Evolutionary conservation across 2,113 vertebrate species (phyloP).

Genomic region (Pseudorectes ferrugineus): DNA sequence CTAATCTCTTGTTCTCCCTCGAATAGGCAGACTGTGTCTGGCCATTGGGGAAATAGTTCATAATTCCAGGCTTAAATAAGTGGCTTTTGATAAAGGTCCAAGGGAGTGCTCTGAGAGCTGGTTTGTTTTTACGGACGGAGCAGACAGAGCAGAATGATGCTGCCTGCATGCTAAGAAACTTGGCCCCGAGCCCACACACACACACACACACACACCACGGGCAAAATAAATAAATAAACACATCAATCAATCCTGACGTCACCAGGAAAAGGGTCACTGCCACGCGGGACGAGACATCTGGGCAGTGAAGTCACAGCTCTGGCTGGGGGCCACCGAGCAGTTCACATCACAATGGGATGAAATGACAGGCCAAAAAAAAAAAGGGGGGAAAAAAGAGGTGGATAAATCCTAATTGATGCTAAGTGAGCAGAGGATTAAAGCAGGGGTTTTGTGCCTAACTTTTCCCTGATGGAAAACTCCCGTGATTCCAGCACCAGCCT

Average conservation of each 20-base stretch:
- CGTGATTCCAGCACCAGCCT: background rate
- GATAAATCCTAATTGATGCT: background rate
- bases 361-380: background rate
- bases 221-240: conserved; percentile 53
- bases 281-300: conserved; percentile 45
- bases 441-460: background rate
- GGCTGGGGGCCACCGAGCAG: background rate
- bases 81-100: conserved; percentile 50
- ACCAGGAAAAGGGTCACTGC: conserved; percentile 38
- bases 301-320: conserved; percentile 47
- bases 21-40: background rate
- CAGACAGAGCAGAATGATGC: conserved; percentile 50
- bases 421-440: background rate
- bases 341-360: background rate
- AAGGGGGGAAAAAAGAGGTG: rapidly evolving
- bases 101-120: background rate
- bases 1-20: background rate
- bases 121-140: conserved; percentile 20
- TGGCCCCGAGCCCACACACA: background rate
- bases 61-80: conserved; percentile 23
- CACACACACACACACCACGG: background rate
- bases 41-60: conserved; percentile 44
- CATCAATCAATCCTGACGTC: conserved; percentile 10
- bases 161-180: conserved; percentile 19
- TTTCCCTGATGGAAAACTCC: background rate